Base-by-base conservation (phyloP, 2,113 vertebrate genomes). In the Montifringilla adamsi region DNA sequence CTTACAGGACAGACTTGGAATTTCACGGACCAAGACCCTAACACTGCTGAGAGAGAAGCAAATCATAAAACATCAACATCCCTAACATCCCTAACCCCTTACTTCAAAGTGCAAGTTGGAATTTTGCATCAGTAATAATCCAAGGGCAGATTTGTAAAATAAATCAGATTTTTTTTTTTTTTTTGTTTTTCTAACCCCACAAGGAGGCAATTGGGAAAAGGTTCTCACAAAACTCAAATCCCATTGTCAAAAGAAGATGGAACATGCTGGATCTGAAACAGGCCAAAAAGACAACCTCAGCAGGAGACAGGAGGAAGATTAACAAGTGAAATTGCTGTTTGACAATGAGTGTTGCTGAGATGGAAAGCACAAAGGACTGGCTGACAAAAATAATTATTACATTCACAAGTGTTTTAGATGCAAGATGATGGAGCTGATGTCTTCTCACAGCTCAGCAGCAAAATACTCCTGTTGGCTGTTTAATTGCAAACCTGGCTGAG, bases 331-430 rank as follows among this genome's bases (percentile, higher is more conserved):
- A 94, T 53, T 76, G 19, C 91, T 76, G 52, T 94, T 82, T 69
- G 66, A 95, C 84, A 79, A 66, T 50, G 67, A 93, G 74, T 23
- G 46, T n/a, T 89, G 81, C 89, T 85, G 67, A 89, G 50, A 93
- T 31, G 53, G 58, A 95, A 94, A 89, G 66, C 74, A 96, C 87
- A 89, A 91, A 95, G 62, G 52, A 68, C 62, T 76, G 69, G 49
- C 74, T 89, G 84, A 96, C 89, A 87, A 91, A 91, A 95, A 79
- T 82, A 91, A 82, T 69, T n/a, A 82, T 76, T 64, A 91, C 43
- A 84, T 62, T 87, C 82, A 83, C 72, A 91, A 89, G 84, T 89
- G 69, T 70, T 91, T 94, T 53, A 93, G 81, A 76, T 11, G 47
- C 63, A 82, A 91, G 70, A 93, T 64, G 69, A 75, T 69, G 35